Percentiles rank a stretch among this genome's conserved stretches.
Evolutionary conservation across 1,140 invertebrate genomes (phyloP).

Genomic region (Dermatophagoides farinae): DNA sequence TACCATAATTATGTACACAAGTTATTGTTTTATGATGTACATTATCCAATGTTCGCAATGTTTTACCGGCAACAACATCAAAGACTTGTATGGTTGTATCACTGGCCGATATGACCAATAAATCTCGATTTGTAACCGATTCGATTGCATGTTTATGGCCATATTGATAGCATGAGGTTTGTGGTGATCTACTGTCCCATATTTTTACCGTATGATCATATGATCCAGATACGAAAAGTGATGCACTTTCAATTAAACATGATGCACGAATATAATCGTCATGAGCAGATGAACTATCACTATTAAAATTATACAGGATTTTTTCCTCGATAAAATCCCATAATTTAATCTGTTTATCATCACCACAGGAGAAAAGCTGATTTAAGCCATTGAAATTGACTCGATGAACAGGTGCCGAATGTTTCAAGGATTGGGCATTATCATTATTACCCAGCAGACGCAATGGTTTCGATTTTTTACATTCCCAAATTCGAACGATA

Average conservation of each 20-base stretch:
- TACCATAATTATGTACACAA: constrained; percentile 53
- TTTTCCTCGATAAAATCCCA: constrained; percentile 60
- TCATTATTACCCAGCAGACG: constrained; percentile 8
- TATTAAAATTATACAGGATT: not conserved
- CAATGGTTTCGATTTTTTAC: constrained; percentile 30
- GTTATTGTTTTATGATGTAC: constrained; percentile 81
- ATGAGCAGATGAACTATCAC: not conserved
- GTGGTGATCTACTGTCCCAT: constrained; percentile 49
- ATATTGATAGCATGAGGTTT: constrained; percentile 43
- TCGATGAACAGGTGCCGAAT: constrained; percentile 1
- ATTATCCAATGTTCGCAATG: constrained; percentile 53
- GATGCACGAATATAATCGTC: constrained; percentile 14
- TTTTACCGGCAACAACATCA: constrained; percentile 65
- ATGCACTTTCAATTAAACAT: constrained; percentile 7
- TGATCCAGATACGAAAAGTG: constrained; percentile 37
- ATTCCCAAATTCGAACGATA: constrained; percentile 69
- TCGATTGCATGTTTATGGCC: constrained; percentile 80
- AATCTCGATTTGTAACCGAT: constrained; percentile 32
- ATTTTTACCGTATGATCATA: constrained; percentile 78
- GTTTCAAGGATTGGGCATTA: not conserved
- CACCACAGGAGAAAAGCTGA: constrained; percentile 68
- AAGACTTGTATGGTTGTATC: constrained; percentile 78
- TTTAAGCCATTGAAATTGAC: constrained; percentile 3
- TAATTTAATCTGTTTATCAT: constrained; percentile 67
- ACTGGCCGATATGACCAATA: constrained; percentile 30